Percentiles rank a stretch among this genome's conserved stretches.
phyloP scores from a whole-genome alignment of 1,140 invertebrate genomes.

The Bombus waltoni region DNA sequence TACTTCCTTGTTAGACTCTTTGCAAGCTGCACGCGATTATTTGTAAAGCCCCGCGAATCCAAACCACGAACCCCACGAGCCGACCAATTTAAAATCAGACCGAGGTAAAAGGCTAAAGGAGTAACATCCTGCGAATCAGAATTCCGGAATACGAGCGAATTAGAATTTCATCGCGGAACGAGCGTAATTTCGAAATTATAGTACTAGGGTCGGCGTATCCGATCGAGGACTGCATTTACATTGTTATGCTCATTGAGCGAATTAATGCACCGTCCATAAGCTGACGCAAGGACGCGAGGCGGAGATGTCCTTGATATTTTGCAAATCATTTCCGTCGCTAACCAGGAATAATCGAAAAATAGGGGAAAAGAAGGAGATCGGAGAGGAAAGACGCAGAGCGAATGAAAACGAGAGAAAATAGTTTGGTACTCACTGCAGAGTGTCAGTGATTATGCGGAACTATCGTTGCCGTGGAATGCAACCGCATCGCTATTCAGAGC shows the following conservation, averaged over 20 bases:
- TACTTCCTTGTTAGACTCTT: background rate
- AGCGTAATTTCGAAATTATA: constrained; percentile 44
- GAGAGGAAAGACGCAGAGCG: background rate
- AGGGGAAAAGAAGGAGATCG: no score
- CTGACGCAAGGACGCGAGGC: constrained; percentile 66
- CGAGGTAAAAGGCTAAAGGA: background rate
- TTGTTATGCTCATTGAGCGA: constrained; percentile 69
- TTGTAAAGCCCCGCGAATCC: background rate
- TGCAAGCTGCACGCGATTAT: background rate
- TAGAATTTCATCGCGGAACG: constrained; percentile 28
- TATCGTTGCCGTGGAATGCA: constrained; percentile 60
- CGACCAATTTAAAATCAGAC: background rate
- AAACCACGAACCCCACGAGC: background rate
- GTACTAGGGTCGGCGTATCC: constrained; percentile 29
- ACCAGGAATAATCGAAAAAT: background rate
- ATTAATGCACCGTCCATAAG: constrained; percentile 66
- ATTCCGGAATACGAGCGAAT: background rate
- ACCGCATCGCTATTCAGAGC: constrained; percentile 66
- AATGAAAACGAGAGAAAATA: background rate
- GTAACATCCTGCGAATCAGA: background rate
- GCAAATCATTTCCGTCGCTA: constrained; percentile 39
- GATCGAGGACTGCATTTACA: constrained; percentile 64
- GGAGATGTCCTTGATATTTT: constrained; percentile 62
- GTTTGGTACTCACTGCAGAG: constrained; percentile 66
- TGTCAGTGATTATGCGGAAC: constrained; percentile 66